Conservation (phyloP, 1,140 invertebrate species). For the Coenobita brevimanus region DNA sequence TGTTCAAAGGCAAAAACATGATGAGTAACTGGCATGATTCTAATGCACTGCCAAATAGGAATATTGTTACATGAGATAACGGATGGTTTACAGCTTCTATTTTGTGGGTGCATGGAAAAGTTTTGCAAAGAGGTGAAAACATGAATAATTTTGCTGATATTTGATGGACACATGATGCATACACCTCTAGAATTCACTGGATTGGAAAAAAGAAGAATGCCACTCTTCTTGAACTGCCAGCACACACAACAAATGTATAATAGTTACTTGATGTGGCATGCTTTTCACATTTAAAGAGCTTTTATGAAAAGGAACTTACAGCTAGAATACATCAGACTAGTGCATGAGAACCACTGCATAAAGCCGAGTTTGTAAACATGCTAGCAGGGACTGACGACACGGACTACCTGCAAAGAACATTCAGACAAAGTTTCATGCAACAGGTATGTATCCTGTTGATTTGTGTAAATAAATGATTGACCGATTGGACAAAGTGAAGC, state of each 20-base stretch:
- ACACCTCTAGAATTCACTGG: neutral
- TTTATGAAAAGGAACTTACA: slow-evolving; percentile 9
- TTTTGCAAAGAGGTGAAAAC: neutral
- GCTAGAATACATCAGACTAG: slow-evolving; percentile 7
- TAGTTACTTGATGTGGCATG: slow-evolving; percentile 31
- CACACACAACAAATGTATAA: neutral
- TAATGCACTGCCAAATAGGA: neutral
- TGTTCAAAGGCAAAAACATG: slow-evolving; percentile 35
- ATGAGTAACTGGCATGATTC: neutral
- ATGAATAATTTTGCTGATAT: neutral
- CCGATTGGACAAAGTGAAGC: slow-evolving; percentile 16
- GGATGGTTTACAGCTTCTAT: slow-evolving; percentile 15
- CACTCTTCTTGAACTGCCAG: neutral
- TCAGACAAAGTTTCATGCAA: neutral
- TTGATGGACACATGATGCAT: neutral
- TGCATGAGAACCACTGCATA: slow-evolving; percentile 4
- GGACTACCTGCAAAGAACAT: slow-evolving; percentile 7
- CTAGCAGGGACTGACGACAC: neutral
- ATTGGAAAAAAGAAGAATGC: neutral
- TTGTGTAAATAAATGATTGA: neutral
- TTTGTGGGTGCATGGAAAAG: slow-evolving; percentile 11
- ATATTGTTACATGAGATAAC: neutral
- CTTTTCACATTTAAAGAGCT: slow-evolving; percentile 18
- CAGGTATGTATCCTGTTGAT: slow-evolving; percentile 27
- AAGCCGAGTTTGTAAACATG: slow-evolving; percentile 10